phyloP scores from a whole-genome alignment of 2,113 vertebrate genomes.

The Ceyx margarethae region DNA sequence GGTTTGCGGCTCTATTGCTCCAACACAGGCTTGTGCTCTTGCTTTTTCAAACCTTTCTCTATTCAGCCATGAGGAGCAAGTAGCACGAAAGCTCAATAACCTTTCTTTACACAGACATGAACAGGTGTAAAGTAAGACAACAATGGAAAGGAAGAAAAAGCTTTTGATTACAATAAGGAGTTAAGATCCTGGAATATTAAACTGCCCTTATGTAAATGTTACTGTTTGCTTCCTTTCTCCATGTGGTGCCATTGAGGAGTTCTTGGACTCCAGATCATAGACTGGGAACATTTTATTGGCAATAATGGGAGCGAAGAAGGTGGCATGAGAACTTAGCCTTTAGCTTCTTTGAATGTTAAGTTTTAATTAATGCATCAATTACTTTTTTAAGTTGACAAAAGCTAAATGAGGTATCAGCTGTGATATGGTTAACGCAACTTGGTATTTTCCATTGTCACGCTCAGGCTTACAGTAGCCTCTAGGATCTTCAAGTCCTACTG shows the following conservation, averaged over 20 bases:
- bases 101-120: background rate
- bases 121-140: background rate
- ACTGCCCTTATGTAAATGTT: background rate
- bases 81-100: background rate
- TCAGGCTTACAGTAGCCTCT: background rate
- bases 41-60: background rate
- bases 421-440: background rate
- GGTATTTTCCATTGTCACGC: background rate
- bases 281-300: background rate
- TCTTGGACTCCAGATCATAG: background rate
- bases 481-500: background rate
- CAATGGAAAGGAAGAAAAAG: background rate
- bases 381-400: background rate
- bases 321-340: background rate
- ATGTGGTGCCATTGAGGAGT: background rate
- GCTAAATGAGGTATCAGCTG: background rate
- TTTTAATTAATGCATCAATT: conserved; percentile 6
- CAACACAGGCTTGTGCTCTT: background rate
- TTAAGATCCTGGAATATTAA: background rate
- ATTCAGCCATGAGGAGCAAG: background rate
- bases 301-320: background rate
- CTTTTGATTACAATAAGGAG: background rate
- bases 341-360: background rate
- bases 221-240: background rate
- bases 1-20: background rate